Conservation (phyloP, 2,797 vertebrate species). For the Numenius phaeopus region DNA sequence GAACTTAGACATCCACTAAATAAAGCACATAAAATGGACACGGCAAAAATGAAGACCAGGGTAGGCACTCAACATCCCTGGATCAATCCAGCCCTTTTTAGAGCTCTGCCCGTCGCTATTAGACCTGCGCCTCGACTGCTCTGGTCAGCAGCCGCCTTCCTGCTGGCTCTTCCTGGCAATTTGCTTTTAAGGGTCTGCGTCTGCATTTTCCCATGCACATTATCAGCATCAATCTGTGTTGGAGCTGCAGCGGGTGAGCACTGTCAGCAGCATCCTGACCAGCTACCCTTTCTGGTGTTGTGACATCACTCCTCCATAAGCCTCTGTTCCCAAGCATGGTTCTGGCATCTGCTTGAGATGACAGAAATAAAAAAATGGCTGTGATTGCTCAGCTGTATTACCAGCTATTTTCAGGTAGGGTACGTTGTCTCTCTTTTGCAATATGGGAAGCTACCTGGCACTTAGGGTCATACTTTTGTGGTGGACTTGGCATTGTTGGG, state of each 20-base stretch:
- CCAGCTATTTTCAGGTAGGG: neutral
- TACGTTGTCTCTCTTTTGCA: neutral
- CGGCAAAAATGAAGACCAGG: neutral
- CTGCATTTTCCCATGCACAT: neutral
- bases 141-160: neutral
- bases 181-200: neutral
- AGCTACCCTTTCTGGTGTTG: neutral
- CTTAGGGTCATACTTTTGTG: neutral
- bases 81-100: neutral
- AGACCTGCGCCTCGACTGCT: neutral
- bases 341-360: neutral
- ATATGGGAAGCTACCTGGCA: neutral
- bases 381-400: neutral
- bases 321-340: neutral
- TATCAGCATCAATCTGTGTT: neutral
- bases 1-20: neutral
- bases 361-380: neutral
- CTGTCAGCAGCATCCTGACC: neutral
- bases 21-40: neutral
- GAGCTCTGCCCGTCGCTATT: neutral
- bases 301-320: neutral
- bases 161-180: neutral
- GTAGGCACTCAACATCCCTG: neutral
- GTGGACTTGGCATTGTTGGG: neutral
- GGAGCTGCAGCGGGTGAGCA: neutral